Conservation (phyloP, 2,888 invertebrate genomes). For the Drosophila fulvimacula region DNA sequence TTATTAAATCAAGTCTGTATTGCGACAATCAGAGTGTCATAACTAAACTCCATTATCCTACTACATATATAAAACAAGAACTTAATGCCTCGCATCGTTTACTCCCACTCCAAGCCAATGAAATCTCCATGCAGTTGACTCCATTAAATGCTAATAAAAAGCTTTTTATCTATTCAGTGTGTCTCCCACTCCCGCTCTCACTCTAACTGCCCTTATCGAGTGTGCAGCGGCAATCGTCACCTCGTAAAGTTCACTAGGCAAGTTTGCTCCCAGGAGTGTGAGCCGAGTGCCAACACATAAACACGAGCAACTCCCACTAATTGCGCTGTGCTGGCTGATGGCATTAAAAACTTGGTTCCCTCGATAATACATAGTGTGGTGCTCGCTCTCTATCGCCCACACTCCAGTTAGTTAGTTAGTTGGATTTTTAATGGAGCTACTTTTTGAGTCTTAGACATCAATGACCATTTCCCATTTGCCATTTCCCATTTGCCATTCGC, state of each 20-base stretch:
- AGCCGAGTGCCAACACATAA: slow-evolving; percentile 6
- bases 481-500: slow-evolving; percentile 1
- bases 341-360: slow-evolving; percentile 8
- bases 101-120: neutral
- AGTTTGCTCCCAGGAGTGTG: neutral
- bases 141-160: slow-evolving; percentile 8
- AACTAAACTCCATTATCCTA: neutral
- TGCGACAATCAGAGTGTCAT: neutral
- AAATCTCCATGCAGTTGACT: neutral
- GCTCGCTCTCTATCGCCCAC: neutral
- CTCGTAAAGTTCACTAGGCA: slow-evolving; percentile 10
- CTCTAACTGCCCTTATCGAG: neutral
- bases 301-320: slow-evolving; percentile 33
- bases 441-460: slow-evolving; percentile 1
- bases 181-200: neutral
- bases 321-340: slow-evolving; percentile 12
- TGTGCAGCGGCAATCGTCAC: slow-evolving; percentile 5
- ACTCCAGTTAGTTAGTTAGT: neutral
- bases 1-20: neutral
- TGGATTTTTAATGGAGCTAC: slow-evolving; percentile 24
- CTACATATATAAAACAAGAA: neutral
- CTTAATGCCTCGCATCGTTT: neutral
- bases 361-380: neutral
- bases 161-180: neutral
- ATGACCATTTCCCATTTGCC: slow-evolving; percentile 7